Conservation (phyloP, 2,113 vertebrate genomes). For the Chitala chitala region DNA sequence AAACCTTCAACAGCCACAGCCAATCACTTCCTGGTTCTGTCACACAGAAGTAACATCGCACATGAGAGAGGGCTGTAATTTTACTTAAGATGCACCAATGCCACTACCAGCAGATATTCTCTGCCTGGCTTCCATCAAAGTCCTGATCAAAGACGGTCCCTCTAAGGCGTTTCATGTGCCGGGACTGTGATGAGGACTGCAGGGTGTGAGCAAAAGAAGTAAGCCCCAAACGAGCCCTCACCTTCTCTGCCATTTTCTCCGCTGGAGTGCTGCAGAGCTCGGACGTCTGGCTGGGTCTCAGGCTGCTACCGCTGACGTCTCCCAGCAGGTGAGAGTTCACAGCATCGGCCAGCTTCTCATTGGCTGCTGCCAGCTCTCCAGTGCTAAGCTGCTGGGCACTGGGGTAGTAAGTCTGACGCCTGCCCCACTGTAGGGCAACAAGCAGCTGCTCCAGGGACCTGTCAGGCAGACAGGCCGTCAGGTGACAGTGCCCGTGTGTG, state of each 20-base stretch:
- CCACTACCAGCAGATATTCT: no score
- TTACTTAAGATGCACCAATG: no score
- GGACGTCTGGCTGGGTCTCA: constrained; percentile 51
- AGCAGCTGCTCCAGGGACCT: constrained; percentile 87
- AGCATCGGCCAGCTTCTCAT: constrained; percentile 77
- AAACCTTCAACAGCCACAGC: no score
- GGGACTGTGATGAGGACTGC: no score
- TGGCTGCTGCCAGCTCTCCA: constrained; percentile 77
- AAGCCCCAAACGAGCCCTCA: constrained; percentile 32
- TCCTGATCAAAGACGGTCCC: no score
- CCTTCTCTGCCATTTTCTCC: constrained; percentile 96
- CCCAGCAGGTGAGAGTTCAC: constrained; percentile 86
- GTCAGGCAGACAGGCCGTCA: constrained; percentile 16
- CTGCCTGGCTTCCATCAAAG: no score
- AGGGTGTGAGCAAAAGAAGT: neutral
- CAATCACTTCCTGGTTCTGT: no score
- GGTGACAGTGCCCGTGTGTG: neutral
- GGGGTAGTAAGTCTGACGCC: constrained; percentile 84
- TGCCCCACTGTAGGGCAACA: constrained; percentile 90
- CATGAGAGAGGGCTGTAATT: no score
- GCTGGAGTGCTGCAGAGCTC: constrained; percentile 84
- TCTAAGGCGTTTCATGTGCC: no score
- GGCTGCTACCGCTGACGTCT: constrained; percentile 52
- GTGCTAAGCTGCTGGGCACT: constrained; percentile 76
- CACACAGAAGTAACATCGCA: no score